Evolutionary conservation across 2,113 vertebrate species (phyloP), one percentile per base, ranked within the genome.

Genomic region (Conger conger): DNA sequence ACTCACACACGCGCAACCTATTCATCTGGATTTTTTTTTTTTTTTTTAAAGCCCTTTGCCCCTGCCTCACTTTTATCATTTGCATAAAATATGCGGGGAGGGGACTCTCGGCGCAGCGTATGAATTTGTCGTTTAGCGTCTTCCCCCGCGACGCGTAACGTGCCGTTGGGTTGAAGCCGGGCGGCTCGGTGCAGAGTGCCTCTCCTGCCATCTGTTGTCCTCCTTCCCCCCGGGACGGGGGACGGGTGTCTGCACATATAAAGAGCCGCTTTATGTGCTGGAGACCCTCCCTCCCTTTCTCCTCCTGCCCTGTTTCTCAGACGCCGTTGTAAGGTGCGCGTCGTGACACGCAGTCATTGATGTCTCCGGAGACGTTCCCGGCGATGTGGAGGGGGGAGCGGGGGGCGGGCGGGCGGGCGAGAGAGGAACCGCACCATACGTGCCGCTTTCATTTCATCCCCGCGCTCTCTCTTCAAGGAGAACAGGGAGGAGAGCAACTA

Each of bases 201-300:
- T 5, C 68, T 73, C 68, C 68, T 73, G 68, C 68, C 68, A 73
- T 73, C 68, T 73, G 68, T 73, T 73, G 68, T 73, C n/a, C 68
- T 73, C 68, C 68, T 73, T 73, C 68, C 68, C 68, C 68, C 9
- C 2, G 68, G 33, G 68, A 73, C 33, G 68, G 27, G n/a, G 33
- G 68, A 73, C 33, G 68, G 68, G 68, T 73, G 68, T 73, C 68
- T 73, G 68, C 68, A n/a, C 68, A 73, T 73, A 73, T 73, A 73
- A 73, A 33, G 68, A 73, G 68, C 68, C 33, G 68, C 68, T 73
- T 73, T 73, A 73, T 73, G 30, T 73, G 68, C n/a, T 1, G 11
- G 45, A 73, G 68, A 73, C 68, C n/a, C 57, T 63, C 27, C 68
- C 68, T 73, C 68, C 68, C 68, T 73, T 30, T 27, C n/a, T n/a